A percentile compares a stretch with the other conserved stretches of the same genome.
These are phyloP conservation scores for Leptobrachium leishanense DNA, from an alignment of 2,113 vertebrate genomes.

Conservation along the genomic window DNA sequence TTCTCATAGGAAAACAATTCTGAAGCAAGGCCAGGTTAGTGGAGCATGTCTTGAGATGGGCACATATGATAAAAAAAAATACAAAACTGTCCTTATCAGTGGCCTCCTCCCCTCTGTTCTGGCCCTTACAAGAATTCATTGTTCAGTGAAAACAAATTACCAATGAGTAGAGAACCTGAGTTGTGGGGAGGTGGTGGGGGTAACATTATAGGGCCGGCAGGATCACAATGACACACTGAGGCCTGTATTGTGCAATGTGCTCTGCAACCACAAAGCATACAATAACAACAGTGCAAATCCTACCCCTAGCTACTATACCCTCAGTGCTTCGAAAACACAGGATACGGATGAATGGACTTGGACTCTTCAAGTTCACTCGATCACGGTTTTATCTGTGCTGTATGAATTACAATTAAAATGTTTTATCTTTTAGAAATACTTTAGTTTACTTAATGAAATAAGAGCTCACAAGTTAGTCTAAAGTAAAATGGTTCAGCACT, in stretches of 20 bases:
- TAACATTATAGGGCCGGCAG: neutral
- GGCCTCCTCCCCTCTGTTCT: constrained; percentile 10
- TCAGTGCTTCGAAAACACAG: neutral
- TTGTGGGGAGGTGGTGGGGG: neutral
- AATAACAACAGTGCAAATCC: neutral
- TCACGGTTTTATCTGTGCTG: no score
- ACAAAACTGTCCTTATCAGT: constrained; percentile 28
- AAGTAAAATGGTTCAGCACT: no score
- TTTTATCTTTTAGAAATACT: no score
- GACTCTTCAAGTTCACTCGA: no score
- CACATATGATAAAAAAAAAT: constrained; percentile 25
- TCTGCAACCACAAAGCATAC: neutral
- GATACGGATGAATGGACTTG: no score
- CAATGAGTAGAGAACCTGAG: constrained; percentile 15
- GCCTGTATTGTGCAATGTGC: neutral
- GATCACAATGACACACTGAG: constrained; percentile 2
- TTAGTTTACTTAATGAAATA: no score
- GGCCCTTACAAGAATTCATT: constrained; percentile 21
- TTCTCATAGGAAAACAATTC: constrained; percentile 37
- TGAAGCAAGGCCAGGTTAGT: constrained; percentile 42
- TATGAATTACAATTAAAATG: no score
- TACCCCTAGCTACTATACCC: neutral
- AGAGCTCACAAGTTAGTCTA: no score
- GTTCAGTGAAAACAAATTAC: constrained; percentile 18
- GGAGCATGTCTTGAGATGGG: constrained; percentile 31